Evolutionary conservation across 2,797 vertebrate genomes (phyloP).

Genomic region (Cossypha dichroa): DNA sequence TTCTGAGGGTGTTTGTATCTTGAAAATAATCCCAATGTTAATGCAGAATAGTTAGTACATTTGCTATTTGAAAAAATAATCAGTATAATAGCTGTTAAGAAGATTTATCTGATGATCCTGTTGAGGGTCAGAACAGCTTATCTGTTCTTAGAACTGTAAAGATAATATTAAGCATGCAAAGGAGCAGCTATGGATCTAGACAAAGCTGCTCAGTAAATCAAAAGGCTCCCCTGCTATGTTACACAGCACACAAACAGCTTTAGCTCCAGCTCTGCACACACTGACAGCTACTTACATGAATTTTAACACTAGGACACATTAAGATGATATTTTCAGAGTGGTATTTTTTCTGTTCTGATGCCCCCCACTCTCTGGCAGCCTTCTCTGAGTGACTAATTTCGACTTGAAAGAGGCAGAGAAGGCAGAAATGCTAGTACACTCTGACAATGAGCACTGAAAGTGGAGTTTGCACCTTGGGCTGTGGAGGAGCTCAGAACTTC

Average conservation of each 20-base stretch:
- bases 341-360: background rate
- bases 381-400: background rate
- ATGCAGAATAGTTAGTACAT: slow-evolving; percentile 13
- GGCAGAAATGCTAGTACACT: background rate
- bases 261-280: background rate
- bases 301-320: slow-evolving; percentile 23
- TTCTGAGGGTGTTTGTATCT: slow-evolving; percentile 9
- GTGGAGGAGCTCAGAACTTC: background rate
- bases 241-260: slow-evolving; percentile 9
- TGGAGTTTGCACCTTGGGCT: background rate
- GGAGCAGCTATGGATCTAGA: slow-evolving; percentile 23
- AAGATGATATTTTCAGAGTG: background rate
- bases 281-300: slow-evolving; percentile 29
- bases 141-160: slow-evolving; percentile 63
- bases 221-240: slow-evolving; percentile 39
- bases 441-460: background rate
- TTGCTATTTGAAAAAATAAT: slow-evolving; percentile 35
- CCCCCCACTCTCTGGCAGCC: background rate
- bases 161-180: slow-evolving; percentile 61
- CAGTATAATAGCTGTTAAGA: slow-evolving; percentile 65
- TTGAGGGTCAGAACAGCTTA: slow-evolving; percentile 63
- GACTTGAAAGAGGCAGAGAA: background rate
- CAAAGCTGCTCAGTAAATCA: slow-evolving; percentile 50
- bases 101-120: slow-evolving; percentile 65
- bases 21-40: slow-evolving; percentile 50